These are phyloP conservation scores for Coronaproctus castanopsis DNA, from an alignment of 2,888 invertebrate genomes.

Conservation along the genomic window DNA sequence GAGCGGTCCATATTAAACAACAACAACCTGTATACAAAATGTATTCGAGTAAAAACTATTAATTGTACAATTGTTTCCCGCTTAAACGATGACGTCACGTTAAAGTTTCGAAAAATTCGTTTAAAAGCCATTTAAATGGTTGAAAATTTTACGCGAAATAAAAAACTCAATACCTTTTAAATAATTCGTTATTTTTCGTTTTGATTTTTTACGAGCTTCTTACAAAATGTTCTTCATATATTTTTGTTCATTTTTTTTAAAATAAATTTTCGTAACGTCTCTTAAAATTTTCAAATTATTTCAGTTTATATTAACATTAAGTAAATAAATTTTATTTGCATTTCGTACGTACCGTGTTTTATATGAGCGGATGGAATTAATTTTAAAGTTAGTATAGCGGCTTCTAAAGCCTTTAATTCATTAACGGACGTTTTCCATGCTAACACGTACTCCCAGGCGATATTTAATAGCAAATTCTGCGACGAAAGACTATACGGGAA, in stretches of 20 bases:
- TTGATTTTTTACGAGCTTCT: no score
- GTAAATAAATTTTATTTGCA: no score
- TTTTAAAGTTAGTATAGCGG: constrained; percentile 47
- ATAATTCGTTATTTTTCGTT: no score
- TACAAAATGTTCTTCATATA: no score
- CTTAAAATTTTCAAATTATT: no score
- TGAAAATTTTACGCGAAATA: no score
- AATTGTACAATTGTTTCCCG: no score
- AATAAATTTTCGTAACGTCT: no score
- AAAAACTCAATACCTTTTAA: no score
- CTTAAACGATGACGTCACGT: no score
- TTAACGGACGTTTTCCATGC: constrained; percentile 64
- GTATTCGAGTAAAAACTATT: background rate
- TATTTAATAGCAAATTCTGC: constrained; percentile 58
- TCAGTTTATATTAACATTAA: no score
- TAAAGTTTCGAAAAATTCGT: background rate
- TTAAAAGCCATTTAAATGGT: background rate
- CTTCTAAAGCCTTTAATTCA: constrained; percentile 41
- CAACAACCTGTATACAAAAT: constrained; percentile 39
- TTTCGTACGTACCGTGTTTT: constrained; percentile 37
- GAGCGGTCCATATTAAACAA: constrained; percentile 71
- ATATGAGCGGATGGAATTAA: constrained; percentile 43
- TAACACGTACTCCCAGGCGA: constrained; percentile 78
- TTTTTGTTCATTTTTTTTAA: no score
- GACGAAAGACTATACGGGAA: constrained; percentile 71